Evolutionary conservation across 1,140 invertebrate species (phyloP).

Genomic region (Cecropterus lyciades): DNA sequence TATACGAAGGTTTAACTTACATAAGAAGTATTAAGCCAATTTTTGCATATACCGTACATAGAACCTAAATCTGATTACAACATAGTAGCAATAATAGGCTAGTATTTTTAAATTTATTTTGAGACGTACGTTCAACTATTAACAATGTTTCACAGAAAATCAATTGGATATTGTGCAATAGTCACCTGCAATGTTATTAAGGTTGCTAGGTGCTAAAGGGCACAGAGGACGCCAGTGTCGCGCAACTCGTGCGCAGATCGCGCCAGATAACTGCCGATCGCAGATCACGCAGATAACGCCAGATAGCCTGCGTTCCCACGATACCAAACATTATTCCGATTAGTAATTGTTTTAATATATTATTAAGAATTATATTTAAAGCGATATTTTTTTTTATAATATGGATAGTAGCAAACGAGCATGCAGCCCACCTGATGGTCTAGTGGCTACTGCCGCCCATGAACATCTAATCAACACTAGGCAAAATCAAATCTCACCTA

Average conservation of each 20-base stretch:
- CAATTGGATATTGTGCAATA: conserved; percentile 30
- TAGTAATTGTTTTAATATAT: too few relatives aligned
- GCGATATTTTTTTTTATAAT: too few relatives aligned
- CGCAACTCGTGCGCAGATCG: conserved; percentile 34
- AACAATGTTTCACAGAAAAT: conserved; percentile 18
- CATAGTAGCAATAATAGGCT: neutral
- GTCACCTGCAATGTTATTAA: conserved; percentile 30
- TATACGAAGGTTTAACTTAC: neutral
- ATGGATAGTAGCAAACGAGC: too few relatives aligned
- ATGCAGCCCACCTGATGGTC: too few relatives aligned
- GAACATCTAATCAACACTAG: too few relatives aligned
- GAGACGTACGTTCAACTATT: neutral
- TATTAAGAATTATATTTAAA: too few relatives aligned
- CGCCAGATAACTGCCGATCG: conserved; percentile 32
- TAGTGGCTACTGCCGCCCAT: too few relatives aligned
- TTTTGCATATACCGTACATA: neutral
- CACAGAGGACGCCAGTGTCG: conserved; percentile 33
- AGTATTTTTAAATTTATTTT: neutral
- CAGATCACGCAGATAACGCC: conserved; percentile 26
- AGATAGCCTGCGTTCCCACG: conserved; percentile 33
- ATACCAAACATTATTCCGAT: too few relatives aligned
- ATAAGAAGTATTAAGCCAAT: neutral
- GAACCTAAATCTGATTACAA: too few relatives aligned
- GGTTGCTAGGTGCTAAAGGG: conserved; percentile 23
- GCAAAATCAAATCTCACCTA: too few relatives aligned